Base-by-base conservation (phyloP, 1,140 invertebrate genomes). In the Halotydeus destructor region DNA sequence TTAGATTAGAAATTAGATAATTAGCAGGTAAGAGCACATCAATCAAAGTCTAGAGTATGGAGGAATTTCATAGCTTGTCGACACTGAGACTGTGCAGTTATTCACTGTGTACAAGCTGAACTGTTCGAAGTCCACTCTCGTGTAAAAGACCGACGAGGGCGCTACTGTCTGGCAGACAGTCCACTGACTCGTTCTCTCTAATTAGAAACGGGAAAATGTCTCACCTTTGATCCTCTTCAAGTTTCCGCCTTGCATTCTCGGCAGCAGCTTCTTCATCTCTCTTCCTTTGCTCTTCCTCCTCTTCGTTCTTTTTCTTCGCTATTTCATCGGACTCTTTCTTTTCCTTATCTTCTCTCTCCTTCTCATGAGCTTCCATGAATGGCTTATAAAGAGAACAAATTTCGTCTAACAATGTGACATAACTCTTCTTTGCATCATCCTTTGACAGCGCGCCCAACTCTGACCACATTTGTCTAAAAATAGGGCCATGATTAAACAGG, bases 331-430 rank as follows among this genome's bases (percentile, higher is more conserved):
- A 75, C 74, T 65, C 60, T 64, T 66, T 62, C 48, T 68, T 60
- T 51, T 72, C 68, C 55, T 71, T 65, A 49, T 81, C 79, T 55
- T 86, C 76, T 27, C 73, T 64, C 58, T 94, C 80, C 49, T 78
- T 70, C 54, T 75, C 78, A 52, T 86, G 76, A 1, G 89, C 88
- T 62, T 93, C 78, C 24, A 94, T 72, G 57, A 78, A 89, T 5
- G 85, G 77, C 54, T 75, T 75, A 54, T 97, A 94, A 37, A 85
- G 60, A 19, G 79, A 76, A 62, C 86, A 94, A 22, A 79, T 63
- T 54, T 73, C 73, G 57, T 89, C 78, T 28, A 98, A 57, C 32
- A 81, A 66, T 51, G 85, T 72, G 27, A 96, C 71, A 68, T 94
- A 97, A 42, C 79, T 79, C 49, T 74, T 68, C 78, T 89, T 91